phyloP scores from a whole-genome alignment of 2,113 vertebrate species.

The Pipa parva region DNA sequence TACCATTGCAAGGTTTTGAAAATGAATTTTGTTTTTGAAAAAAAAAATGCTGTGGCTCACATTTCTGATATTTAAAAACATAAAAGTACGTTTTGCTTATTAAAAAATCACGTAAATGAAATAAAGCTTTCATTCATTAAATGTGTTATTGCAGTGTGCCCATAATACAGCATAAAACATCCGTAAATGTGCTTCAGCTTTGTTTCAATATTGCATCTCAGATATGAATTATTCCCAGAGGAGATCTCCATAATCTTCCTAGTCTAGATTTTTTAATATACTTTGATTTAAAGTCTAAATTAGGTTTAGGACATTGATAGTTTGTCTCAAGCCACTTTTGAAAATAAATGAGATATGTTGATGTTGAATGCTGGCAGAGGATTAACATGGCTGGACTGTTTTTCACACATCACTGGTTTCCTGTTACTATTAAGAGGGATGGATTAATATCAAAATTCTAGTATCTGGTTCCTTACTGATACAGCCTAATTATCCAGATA shows the following conservation, averaged over 20 bases:
- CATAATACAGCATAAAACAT: neutral
- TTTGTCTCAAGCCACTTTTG: constrained; percentile 52
- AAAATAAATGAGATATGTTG: constrained; percentile 57
- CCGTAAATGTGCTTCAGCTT: neutral
- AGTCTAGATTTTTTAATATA: constrained; percentile 47
- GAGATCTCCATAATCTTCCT: constrained; percentile 49
- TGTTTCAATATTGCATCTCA: constrained; percentile 4
- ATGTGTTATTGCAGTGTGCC: neutral
- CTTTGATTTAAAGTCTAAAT: constrained; percentile 54
- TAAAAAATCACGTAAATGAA: neutral
- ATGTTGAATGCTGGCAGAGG: constrained; percentile 52
- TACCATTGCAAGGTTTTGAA: too few relatives aligned
- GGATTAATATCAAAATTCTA: constrained; percentile 74
- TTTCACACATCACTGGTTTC: constrained; percentile 51
- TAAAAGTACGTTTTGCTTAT: neutral
- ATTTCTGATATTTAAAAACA: too few relatives aligned
- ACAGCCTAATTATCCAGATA: constrained; percentile 77
- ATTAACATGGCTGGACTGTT: constrained; percentile 64
- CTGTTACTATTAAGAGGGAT: constrained; percentile 60
- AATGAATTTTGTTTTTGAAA: too few relatives aligned
- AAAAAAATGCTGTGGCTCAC: too few relatives aligned
- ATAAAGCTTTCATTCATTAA: neutral
- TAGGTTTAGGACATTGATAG: constrained; percentile 52
- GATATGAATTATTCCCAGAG: constrained; percentile 44
- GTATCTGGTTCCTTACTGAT: constrained; percentile 70